Evolutionary conservation across 37 sponge, comb jelly and placozoan species (phyloP), one percentile per base, ranked within the genome.

Genomic region (Mnemiopsis leidyi): DNA sequence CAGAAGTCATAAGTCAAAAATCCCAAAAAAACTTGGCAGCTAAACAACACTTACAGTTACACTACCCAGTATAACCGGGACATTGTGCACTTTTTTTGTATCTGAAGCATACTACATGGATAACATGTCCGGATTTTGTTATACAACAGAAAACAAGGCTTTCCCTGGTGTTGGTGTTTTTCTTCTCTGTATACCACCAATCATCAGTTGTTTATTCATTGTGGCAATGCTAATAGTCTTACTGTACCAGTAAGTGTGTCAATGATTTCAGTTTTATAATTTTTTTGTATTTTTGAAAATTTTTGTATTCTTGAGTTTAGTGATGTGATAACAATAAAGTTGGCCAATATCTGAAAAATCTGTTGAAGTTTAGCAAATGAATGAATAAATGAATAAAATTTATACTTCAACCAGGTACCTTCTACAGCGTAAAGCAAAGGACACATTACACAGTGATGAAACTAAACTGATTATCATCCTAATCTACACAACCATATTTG

Each of bases 81-180:
- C 75, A 5, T 5, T 71, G 25, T n/a, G 25, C 20, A 71, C 75
- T 29, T 71, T 23, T 28, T 13, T 28, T 5, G 30, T 28, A 5
- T n/a, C 30, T 23, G 75, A 71, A 28, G 30, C 30, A 28, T 71
- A 71, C n/a, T 71, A 71, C 75, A 71, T 71, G 75, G 75, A 71
- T 18, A 71, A 71, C n/a, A 7, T 71, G 20, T 71, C 75, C n/a
- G 75, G 75, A 28, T 29, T 71, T 71, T 71, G 75, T 25, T 71
- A 71, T 18, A 71, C 75, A 7, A 71, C 75, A n/a, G 75, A 71
- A 28, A 71, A 71, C 75, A 71, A 28, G 75, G n/a, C 30, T 5
- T 7, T 71, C 20, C 75, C 75, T n/a, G 75, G 75, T 5, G n/a
- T 71, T n/a, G 75, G 75, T 7, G 75, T 71, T 28, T 71, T 71